Conservation (phyloP, 2,113 vertebrate species). For the Cryptotis parvus region DNA sequence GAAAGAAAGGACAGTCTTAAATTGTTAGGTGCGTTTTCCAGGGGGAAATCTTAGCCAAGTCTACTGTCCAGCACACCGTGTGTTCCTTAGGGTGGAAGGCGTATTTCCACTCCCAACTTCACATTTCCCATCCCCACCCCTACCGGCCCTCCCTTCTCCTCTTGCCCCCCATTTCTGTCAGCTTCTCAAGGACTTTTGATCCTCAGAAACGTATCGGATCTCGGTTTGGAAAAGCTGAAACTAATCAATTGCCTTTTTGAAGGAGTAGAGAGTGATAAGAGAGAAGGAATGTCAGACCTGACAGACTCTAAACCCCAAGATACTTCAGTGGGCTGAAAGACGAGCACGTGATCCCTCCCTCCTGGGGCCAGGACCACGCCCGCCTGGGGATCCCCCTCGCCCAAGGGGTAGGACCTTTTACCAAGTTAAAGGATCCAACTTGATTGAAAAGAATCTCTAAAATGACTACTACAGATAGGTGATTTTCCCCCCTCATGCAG, state of each 20-base stretch:
- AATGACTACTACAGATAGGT: conserved; percentile 32
- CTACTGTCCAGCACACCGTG: not conserved
- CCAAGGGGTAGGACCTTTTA: not conserved
- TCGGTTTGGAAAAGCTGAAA: conserved; percentile 87
- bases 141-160: not conserved
- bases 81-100: no score
- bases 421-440: conserved; percentile 31
- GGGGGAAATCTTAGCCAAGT: not conserved
- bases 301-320: conserved; percentile 75
- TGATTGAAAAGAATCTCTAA: conserved; percentile 50
- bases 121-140: not conserved
- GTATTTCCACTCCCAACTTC: not conserved
- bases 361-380: not conserved
- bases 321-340: conserved; percentile 78
- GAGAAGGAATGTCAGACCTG: conserved; percentile 70
- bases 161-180: not conserved
- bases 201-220: conserved; percentile 83
- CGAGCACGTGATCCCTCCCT: conserved; percentile 47
- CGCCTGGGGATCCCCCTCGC: not conserved
- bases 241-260: conserved; percentile 89
- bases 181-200: conserved; percentile 81
- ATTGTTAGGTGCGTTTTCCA: not conserved
- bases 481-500: not conserved
- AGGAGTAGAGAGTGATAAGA: conserved; percentile 80
- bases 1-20: not conserved